Conservation (phyloP, 2,888 invertebrate genomes). For the Conus canariensis region DNA sequence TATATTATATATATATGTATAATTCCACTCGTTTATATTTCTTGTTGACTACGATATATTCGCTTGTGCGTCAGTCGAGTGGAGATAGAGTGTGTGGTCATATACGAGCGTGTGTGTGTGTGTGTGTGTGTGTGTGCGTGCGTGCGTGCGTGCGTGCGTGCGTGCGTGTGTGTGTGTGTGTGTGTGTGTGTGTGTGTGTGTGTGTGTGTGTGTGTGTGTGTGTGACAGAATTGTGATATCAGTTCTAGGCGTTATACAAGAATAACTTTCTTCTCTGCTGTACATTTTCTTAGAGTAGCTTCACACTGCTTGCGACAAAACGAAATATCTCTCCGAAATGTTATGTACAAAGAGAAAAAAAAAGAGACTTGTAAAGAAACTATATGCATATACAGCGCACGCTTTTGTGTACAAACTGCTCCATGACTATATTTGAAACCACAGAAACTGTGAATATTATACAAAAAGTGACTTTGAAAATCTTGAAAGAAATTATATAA, state of each 20-base stretch:
- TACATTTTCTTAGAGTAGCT: too few relatives aligned
- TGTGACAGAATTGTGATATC: background rate
- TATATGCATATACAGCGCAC: background rate
- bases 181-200: constrained; percentile 26
- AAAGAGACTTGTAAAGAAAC: background rate
- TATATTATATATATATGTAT: too few relatives aligned
- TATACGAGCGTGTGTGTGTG: background rate
- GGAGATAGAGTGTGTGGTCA: background rate
- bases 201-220: constrained; percentile 6
- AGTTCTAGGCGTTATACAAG: background rate
- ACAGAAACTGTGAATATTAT: background rate
- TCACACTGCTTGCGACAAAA: too few relatives aligned
- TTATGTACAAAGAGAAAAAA: background rate
- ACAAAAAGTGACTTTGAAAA: background rate
- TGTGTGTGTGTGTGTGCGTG: constrained; percentile 18
- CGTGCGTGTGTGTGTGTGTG: constrained; percentile 24
- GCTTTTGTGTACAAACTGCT: background rate
- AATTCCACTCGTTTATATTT: too few relatives aligned
- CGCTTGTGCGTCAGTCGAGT: background rate
- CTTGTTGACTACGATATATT: background rate
- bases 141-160: background rate
- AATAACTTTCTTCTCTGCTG: too few relatives aligned
- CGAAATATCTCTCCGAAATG: background rate
- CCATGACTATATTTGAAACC: background rate
- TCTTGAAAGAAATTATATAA: background rate